Base-by-base conservation (phyloP, 2,888 invertebrate species). In the Chelonus formosanus region DNA sequence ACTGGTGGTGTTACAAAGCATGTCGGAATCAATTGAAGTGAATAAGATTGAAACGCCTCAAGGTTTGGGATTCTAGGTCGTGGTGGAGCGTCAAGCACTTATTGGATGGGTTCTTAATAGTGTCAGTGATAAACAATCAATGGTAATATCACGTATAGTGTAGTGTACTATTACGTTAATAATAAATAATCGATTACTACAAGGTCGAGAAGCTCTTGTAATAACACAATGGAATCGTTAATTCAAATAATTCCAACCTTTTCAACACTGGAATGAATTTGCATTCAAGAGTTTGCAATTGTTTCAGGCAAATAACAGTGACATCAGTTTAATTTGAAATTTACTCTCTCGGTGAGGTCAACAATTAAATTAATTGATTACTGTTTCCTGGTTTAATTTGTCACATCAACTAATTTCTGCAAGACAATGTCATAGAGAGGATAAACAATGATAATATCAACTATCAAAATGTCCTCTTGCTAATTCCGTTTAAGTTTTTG, bases 241-340 rank as follows among this genome's bases (percentile, higher is more conserved):
- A 56, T 44, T 31, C 56, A 45, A 58, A 45, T 45, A 31, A 58
- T 58, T 58, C 45, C 8, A 47, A 34, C 44, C 47, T 58, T 45
- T 45, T 34, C 4, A n/a, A 8, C 8, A 34, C 34, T 35, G 44
- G 45, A 47, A 58, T 47, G 45, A 58, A 47, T 58, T 58, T 47
- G 34, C 56, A 32, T 40, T 56, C 40, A 20, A 20, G 31, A 10
- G 20, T 43, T 2, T 44, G 31, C 45, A 47, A 32, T 47, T 20
- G 34, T 45, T 31, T 58, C 34, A 6, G 5, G 45, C 35, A 47
- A 58, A 58, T 20, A 20, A 20, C 58, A 47, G 45, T 58, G 44
- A 32, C 47, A n/a, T 34, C n/a, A 35, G 5, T 58, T 58, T 58
- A 6, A 58, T 45, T 58, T 47, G 52, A 58, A 47, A 45, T 45